Conservation (phyloP, 2,888 invertebrate species). For the Parnassius apollo region DNA sequence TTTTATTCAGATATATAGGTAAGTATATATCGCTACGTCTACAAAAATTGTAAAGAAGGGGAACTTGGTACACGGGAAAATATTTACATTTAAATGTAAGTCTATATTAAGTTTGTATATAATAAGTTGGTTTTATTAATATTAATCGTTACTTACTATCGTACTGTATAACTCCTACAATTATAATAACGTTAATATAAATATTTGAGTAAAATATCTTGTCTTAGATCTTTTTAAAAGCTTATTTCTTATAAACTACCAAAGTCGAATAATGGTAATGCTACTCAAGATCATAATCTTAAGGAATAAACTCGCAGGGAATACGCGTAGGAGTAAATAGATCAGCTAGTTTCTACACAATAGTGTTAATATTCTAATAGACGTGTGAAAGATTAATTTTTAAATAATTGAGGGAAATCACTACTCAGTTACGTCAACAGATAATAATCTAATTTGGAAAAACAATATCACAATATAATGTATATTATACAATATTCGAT, state of each 20-base stretch:
- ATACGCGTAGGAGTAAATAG: slow-evolving; percentile 57
- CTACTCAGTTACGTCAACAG: slow-evolving; percentile 32
- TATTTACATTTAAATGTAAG: slow-evolving; percentile 71
- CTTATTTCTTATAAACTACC: slow-evolving; percentile 56
- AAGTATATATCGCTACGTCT: slow-evolving; percentile 50
- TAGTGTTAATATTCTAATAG: slow-evolving; percentile 30
- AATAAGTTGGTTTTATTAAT: slow-evolving; percentile 67
- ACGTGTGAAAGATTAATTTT: slow-evolving; percentile 30
- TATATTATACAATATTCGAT: slow-evolving; percentile 61
- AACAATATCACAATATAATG: slow-evolving; percentile 45
- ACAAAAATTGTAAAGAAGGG: slow-evolving; percentile 79
- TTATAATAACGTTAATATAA: slow-evolving; percentile 74
- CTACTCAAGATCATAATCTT: slow-evolving; percentile 43
- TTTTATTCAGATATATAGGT: slow-evolving; percentile 27
- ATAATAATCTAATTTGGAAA: slow-evolving; percentile 41
- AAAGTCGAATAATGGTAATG: slow-evolving; percentile 51
- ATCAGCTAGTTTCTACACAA: slow-evolving; percentile 31
- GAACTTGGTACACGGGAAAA: slow-evolving; percentile 76
- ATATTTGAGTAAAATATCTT: slow-evolving; percentile 77
- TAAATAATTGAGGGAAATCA: slow-evolving; percentile 31
- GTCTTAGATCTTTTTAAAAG: slow-evolving; percentile 59
- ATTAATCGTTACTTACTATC: slow-evolving; percentile 32
- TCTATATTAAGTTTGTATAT: slow-evolving; percentile 72
- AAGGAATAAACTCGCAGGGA: slow-evolving; percentile 54
- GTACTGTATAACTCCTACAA: slow-evolving; percentile 57